Conservation (phyloP, 2,797 vertebrate species). For the Oryzias dopingdopingensis region DNA sequence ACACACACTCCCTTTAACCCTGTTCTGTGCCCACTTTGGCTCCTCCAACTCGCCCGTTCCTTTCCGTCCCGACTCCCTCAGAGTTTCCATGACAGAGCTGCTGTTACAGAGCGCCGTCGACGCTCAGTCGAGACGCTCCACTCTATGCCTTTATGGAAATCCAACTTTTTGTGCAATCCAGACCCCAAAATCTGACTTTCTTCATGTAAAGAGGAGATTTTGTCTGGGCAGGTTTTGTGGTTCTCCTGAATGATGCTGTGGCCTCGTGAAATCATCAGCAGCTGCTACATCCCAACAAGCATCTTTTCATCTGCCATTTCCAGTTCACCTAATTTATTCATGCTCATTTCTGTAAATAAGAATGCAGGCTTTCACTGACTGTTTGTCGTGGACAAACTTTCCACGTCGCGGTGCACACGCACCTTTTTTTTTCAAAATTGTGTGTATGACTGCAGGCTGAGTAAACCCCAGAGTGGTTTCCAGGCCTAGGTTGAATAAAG, state of each 20-base stretch:
- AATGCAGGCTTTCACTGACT: constrained; percentile 50
- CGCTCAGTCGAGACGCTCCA: constrained; percentile 31
- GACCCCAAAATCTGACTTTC: too few species aligned
- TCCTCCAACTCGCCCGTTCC: constrained; percentile 39
- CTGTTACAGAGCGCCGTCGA: constrained; percentile 48
- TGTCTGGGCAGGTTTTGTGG: too few species aligned
- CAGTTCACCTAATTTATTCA: constrained; percentile 42
- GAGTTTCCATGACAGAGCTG: constrained; percentile 69
- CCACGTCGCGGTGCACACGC: constrained; percentile 42
- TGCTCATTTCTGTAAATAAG: constrained; percentile 29
- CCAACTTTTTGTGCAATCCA: background rate
- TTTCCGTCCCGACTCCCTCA: constrained; percentile 55
- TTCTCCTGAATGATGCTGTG: too few species aligned
- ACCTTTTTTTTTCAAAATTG: constrained; percentile 5
- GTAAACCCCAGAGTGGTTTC: constrained; percentile 69
- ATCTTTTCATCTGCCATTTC: constrained; percentile 58
- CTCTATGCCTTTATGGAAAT: constrained; percentile 26
- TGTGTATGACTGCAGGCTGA: constrained; percentile 55
- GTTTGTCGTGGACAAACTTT: constrained; percentile 68
- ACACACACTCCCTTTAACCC: constrained; percentile 55
- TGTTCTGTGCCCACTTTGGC: constrained; percentile 48
- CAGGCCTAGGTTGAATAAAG: constrained; percentile 84
- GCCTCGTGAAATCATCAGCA: too few species aligned
- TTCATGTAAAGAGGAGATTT: too few species aligned
- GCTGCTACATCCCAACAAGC: constrained; percentile 41